Evolutionary conservation across 2,888 invertebrate genomes (phyloP).

Genomic region (Euzophera pinguis): DNA sequence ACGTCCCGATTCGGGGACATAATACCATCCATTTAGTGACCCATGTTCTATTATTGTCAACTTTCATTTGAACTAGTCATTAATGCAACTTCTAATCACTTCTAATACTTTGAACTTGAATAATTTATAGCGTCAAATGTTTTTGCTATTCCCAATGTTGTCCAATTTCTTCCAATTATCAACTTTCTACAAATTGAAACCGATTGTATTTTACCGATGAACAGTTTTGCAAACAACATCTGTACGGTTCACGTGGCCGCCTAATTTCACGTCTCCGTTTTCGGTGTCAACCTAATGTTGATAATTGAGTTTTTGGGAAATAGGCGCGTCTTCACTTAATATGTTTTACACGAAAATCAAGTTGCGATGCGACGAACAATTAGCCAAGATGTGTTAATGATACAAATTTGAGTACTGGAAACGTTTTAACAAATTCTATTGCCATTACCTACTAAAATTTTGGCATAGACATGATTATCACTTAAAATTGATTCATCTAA

Average conservation of each 20-base stretch:
- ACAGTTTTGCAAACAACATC: slow-evolving; percentile 60
- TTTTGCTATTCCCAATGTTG: slow-evolving; percentile 39
- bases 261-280: slow-evolving; percentile 52
- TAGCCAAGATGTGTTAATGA: slow-evolving; percentile 72
- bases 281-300: slow-evolving; percentile 67
- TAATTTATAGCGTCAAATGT: slow-evolving; percentile 24
- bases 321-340: slow-evolving; percentile 59
- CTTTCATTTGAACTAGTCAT: slow-evolving; percentile 50
- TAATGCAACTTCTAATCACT: slow-evolving; percentile 61
- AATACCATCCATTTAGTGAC: slow-evolving; percentile 65
- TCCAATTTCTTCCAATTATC: slow-evolving; percentile 48
- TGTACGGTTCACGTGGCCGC: slow-evolving; percentile 31
- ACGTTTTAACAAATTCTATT: slow-evolving; percentile 41
- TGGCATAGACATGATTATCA: slow-evolving; percentile 6
- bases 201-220: slow-evolving; percentile 44
- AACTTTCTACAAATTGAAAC: slow-evolving; percentile 64
- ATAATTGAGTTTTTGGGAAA: slow-evolving; percentile 76
- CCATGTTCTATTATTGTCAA: slow-evolving; percentile 54
- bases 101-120: slow-evolving; percentile 40
- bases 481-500: not conserved
- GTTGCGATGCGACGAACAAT: slow-evolving; percentile 57
- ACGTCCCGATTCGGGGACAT: slow-evolving; percentile 52
- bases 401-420: slow-evolving; percentile 59
- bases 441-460: slow-evolving; percentile 24
- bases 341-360: slow-evolving; percentile 66